Evolutionary conservation across 2,797 vertebrate genomes (phyloP), one percentile per base, ranked within the genome.

Genomic region (Clarias fuscus): DNA sequence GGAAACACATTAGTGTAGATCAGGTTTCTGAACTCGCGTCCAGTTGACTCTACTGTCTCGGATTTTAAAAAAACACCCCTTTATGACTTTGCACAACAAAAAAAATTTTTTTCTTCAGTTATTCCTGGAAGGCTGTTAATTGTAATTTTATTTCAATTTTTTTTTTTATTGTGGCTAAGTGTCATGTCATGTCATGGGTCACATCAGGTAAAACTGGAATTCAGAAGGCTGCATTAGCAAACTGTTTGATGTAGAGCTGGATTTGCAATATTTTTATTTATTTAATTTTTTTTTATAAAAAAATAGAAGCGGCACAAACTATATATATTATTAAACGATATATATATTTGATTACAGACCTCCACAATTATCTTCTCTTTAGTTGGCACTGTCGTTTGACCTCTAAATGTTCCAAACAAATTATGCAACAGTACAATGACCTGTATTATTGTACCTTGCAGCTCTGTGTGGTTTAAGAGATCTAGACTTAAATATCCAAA

Each of bases 361-460:
- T 78, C 30, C 30, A 33, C 27, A 24, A 7, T 14, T 13, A 64
- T 64, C 58, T 14, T 62, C 37, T 33, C 13, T 33, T 33, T 33
- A 33, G 33, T 24, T 22, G 15, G 59, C 70, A 72, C 48, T 22
- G 20, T 62, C 11, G 43, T 62, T 67, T 48, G 58, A 53, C 22
- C n/a, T 68, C 79, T 75, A 22, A 40, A 33, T 68, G 24, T 67
- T 59, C 30, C 43, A 70, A 70, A 62, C 82, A 79, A 59, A 43
- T 79, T 79, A 84, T 27, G 40, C 30, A 84, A 84, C 59, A 30
- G n/a, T 62, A 8, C 68, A 64, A 43, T 37, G n/a, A 15, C 37
- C 43, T 58, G 65, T 82, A 43, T 14, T 33, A 33, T 2, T 33
- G 33, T 78, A 43, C 77, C 24, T 3, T 82, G 18, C 22, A 61